Evolutionary conservation across 2,888 invertebrate genomes (phyloP).

Genomic region (Ectropis crepuscularia): DNA sequence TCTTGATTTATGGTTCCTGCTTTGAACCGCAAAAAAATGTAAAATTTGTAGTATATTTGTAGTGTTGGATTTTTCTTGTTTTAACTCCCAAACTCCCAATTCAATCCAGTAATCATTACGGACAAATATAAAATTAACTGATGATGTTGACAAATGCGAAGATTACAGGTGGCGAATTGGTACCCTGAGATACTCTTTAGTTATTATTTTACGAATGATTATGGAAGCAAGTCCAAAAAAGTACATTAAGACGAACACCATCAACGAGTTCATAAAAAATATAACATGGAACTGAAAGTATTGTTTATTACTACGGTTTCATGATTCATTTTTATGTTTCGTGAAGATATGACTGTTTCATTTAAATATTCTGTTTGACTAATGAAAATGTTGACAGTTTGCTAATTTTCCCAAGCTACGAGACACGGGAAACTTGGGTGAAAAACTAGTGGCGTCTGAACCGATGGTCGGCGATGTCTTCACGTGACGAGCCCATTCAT

Average conservation of each 20-base stretch:
- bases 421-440: conserved; percentile 22
- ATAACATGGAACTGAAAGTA: too few species aligned
- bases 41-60: conserved; percentile 13
- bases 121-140: too few species aligned
- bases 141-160: neutral
- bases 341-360: neutral
- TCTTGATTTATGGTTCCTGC: conserved; percentile 32
- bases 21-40: conserved; percentile 28
- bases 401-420: conserved; percentile 12
- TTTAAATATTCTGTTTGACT: conserved; percentile 3
- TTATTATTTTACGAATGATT: too few species aligned
- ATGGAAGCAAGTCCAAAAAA: too few species aligned
- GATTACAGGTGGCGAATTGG: neutral
- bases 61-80: neutral
- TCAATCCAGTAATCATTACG: too few species aligned
- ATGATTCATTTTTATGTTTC: neutral
- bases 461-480: conserved; percentile 35
- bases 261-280: too few species aligned
- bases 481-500: conserved; percentile 77
- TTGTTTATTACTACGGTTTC: neutral
- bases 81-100: neutral
- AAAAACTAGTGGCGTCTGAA: conserved; percentile 24
- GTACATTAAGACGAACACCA: too few species aligned
- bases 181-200: neutral
- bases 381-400: conserved; percentile 17